Evolutionary conservation across 2,113 vertebrate genomes (phyloP), one percentile per base, ranked within the genome.

Genomic region (Acrocephalus kingi): DNA sequence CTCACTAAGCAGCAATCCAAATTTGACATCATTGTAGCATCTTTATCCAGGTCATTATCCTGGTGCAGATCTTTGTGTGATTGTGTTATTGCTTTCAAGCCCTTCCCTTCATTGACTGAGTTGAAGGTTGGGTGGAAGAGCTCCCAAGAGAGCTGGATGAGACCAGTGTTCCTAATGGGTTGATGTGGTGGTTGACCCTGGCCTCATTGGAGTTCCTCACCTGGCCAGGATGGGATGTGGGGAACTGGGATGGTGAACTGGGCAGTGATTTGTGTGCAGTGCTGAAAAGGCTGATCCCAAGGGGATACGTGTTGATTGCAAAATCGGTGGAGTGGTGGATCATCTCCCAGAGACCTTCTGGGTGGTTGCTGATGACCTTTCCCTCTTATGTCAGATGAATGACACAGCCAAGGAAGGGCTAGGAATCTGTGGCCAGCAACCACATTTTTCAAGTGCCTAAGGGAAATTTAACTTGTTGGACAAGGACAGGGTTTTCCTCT

Each of bases 261-360:
- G 4, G 1, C 16, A 12, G 39, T 16, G 27, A 43, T 43, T 61
- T 37, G 25, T 43, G 46, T 13, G 52, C 7, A 21, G 2, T n/a
- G 58, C 66, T 59, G 22, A 15, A 62, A 67, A 43, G 19, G 56
- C 48, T 64, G 35, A 55, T 67, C 23, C 52, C 49, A 41, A 33
- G 18, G 48, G 46, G 20, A 31, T 23, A 4, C 11, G 0, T 1
- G 0, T 55, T 64, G 27, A 2, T 62, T 9, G 4, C 45, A 56
- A 28, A 71, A 43, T 10, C 2, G 5, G 14, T 28, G 31, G 20
- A 45, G 24, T 4, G 23, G 15, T 9, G 31, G 21, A 2, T 55
- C n/a, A 64, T 37, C 48, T 76, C 54, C 13, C 39, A 24, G 58
- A 27, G 15, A 41, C 54, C 5, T 13, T 10, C 37, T 46, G 14